Conservation (phyloP, 2,797 vertebrate species). For the Anabacerthia variegaticeps region DNA sequence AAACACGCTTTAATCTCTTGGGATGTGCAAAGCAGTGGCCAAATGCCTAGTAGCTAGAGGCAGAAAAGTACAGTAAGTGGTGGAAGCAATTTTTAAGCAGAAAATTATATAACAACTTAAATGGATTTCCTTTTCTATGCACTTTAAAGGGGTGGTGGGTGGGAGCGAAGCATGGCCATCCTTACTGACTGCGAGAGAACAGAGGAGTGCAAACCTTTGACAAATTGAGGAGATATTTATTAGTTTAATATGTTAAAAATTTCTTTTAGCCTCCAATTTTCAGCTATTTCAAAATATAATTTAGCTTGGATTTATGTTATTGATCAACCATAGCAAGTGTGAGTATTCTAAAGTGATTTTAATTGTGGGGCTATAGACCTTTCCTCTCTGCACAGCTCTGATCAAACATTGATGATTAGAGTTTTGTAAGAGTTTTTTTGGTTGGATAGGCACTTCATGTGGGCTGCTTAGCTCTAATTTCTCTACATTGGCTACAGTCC, state of each 20-base stretch:
- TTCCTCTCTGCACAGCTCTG: neutral
- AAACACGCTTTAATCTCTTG: neutral
- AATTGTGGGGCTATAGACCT: neutral
- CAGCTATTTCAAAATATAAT: neutral
- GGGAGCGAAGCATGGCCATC: neutral
- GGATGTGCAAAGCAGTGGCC: neutral
- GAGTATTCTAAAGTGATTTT: neutral
- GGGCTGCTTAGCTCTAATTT: neutral
- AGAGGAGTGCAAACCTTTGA: neutral
- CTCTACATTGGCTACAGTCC: neutral
- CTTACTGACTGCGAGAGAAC: neutral
- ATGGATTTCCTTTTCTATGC: neutral
- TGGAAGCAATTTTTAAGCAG: constrained; percentile 25
- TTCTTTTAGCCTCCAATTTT: neutral
- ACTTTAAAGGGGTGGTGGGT: neutral
- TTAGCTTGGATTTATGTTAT: neutral
- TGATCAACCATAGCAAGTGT: neutral
- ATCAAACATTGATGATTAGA: neutral
- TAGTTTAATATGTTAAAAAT: neutral
- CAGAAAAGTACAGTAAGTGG: neutral
- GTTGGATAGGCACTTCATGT: neutral
- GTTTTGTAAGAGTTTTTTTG: neutral
- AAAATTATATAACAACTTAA: neutral
- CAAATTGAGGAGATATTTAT: neutral
- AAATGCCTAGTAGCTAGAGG: neutral